phyloP scores from a whole-genome alignment of 1,140 invertebrate genomes.

The Diuraphis noxia region DNA sequence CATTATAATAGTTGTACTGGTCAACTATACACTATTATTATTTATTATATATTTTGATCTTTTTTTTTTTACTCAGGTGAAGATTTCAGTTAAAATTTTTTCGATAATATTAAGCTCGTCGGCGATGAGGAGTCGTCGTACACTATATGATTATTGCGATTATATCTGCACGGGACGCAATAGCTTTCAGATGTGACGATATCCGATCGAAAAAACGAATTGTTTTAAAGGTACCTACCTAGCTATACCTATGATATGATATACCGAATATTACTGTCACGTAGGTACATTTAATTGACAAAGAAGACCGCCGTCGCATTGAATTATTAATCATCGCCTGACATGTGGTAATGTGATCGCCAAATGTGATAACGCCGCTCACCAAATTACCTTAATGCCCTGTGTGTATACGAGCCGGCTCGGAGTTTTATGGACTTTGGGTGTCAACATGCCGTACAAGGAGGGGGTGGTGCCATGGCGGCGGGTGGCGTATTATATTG shows the following conservation, averaged over 20 bases:
- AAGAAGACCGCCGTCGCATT: constrained; percentile 22
- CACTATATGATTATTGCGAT: background rate
- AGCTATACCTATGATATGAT: background rate
- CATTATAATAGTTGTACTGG: too few relatives aligned
- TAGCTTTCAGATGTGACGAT: background rate
- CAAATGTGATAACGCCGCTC: constrained; percentile 34
- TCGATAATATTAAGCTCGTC: background rate
- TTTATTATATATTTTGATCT: background rate
- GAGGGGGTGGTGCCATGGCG: background rate
- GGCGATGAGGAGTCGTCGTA: background rate
- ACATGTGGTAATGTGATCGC: constrained; percentile 46
- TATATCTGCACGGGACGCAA: background rate
- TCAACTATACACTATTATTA: too few relatives aligned
- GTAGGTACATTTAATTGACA: constrained; percentile 3
- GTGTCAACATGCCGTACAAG: background rate
- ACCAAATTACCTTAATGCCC: constrained; percentile 52
- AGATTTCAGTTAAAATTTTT: background rate
- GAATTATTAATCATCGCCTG: constrained; percentile 54
- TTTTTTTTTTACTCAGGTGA: background rate
- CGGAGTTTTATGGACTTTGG: constrained; percentile 24
- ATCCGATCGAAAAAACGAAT: background rate
- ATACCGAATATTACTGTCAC: background rate
- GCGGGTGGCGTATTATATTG: background rate
- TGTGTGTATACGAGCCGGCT: background rate
- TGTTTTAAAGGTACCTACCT: too few relatives aligned